Conservation (phyloP, 1,140 invertebrate species). For the Muscidifurax raptorellus region DNA sequence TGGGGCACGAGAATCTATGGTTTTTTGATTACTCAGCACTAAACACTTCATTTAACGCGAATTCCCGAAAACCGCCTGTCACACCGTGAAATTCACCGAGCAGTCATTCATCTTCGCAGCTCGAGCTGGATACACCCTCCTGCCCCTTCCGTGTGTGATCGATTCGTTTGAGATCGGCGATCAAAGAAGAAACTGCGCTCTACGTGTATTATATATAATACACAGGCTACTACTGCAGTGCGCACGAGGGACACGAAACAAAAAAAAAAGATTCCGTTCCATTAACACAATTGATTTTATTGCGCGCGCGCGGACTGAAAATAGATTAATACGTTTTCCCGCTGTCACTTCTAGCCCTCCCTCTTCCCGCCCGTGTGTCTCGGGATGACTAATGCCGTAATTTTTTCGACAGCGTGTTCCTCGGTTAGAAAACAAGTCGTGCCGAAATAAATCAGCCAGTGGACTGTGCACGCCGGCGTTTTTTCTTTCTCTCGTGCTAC, state of each 20-base stretch:
- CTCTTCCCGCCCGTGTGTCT: background rate
- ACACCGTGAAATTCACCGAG: slow-evolving; percentile 49
- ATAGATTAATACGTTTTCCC: slow-evolving; percentile 55
- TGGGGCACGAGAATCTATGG: background rate
- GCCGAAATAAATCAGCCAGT: slow-evolving; percentile 51
- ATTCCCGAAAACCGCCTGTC: slow-evolving; percentile 48
- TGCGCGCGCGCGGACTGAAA: slow-evolving; percentile 37
- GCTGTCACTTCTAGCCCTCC: slow-evolving; percentile 21
- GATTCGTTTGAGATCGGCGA: background rate
- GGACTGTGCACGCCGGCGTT: slow-evolving; percentile 26
- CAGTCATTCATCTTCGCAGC: slow-evolving; percentile 38
- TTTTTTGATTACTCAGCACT: slow-evolving; percentile 53
- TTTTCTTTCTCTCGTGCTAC: slow-evolving; percentile 8
- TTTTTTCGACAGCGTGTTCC: slow-evolving; percentile 53
- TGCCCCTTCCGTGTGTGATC: background rate
- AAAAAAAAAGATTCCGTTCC: slow-evolving; percentile 37
- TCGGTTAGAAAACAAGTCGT: slow-evolving; percentile 49
- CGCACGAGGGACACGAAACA: background rate
- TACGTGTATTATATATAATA: background rate
- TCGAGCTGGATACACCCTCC: background rate
- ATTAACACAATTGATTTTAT: slow-evolving; percentile 55
- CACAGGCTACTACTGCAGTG: no score
- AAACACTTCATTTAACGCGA: slow-evolving; percentile 51
- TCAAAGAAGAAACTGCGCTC: slow-evolving; percentile 16
- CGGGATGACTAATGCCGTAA: slow-evolving; percentile 51